Evolutionary conservation across 2,888 invertebrate species (phyloP).

Genomic region (Eucera pruinosa): DNA sequence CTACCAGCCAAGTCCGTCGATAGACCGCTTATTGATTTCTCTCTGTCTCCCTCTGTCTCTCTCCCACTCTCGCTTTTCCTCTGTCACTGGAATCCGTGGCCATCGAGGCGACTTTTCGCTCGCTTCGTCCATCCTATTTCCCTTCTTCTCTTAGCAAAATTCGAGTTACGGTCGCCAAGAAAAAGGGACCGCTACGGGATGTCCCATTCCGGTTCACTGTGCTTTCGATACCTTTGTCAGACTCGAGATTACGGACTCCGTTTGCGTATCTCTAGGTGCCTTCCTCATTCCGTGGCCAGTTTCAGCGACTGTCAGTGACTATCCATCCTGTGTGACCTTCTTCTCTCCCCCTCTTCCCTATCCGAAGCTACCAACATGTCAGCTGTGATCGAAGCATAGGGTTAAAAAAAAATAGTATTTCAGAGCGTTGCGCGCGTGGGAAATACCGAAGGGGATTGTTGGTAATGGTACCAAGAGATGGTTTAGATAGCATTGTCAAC

Average conservation of each 20-base stretch:
- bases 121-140: constrained; percentile 13
- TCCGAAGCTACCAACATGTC: constrained; percentile 9
- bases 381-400: constrained; percentile 37
- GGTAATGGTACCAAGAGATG: too few relatives aligned
- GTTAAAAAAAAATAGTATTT: too few relatives aligned
- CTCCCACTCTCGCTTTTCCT: constrained; percentile 31
- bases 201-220: too few relatives aligned
- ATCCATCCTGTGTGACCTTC: not conserved
- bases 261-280: not conserved
- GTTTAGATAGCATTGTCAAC: not conserved
- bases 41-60: constrained; percentile 45
- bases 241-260: too few relatives aligned
- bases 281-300: not conserved
- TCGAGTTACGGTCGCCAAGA: too few relatives aligned
- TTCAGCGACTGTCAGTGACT: not conserved
- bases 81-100: constrained; percentile 21
- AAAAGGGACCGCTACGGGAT: too few relatives aligned
- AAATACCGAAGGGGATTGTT: too few relatives aligned
- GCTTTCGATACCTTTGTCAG: too few relatives aligned
- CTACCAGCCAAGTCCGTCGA: constrained; percentile 57
- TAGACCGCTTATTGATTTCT: constrained; percentile 69
- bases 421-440: too few relatives aligned
- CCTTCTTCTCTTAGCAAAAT: too few relatives aligned
- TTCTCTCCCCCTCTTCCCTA: not conserved
- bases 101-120: constrained; percentile 24